Evolutionary conservation across 2,888 invertebrate species (phyloP), one percentile per base, ranked within the genome.

Genomic region (Meiosimyza platycephala): DNA sequence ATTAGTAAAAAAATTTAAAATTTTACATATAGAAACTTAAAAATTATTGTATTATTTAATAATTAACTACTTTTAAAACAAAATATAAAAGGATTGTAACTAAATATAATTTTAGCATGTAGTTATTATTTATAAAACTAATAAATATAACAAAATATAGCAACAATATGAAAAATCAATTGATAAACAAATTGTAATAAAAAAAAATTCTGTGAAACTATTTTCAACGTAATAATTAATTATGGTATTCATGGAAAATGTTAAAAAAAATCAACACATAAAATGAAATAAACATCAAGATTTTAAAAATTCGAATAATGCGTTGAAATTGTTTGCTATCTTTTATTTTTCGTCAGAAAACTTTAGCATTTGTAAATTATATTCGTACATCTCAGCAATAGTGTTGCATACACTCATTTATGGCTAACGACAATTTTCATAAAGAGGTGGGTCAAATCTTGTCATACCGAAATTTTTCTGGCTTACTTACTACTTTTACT

Each of bases 221-320:
- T 76, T 79, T 82, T 79, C 80, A 81, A 83, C 78, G 79, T 79
- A 77, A 83, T 82, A 82, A 83, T 79, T 82, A 82, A 84, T 83
- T 83, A 84, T 85, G 83, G 82, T 85, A 83, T 83, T 84, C 83
- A 85, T 84, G 83, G 84, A 83, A 85, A 85, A 83, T 85, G 84
- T 85, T 85, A 81, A 79, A 77, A 81, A 81, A 81, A 80, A 79
- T 80, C 77, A 75, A 72, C 65, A 73, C 73, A 75, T 74, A 72
- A 76, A 76, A 69, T 57, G 50, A 72, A 72, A 55, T 76, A 68
- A 70, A 52, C 33, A 69, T 70, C 75, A 69, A 73, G 77, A 73
- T 71, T 67, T 62, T 28, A 67, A 70, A 70, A 54, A 70, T 54
- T 54, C n/a, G 40, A 62, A 40, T 9, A 40, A 40, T 40, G 9